phyloP scores from a whole-genome alignment of 2,888 invertebrate species.

The Ochropleura plecta region DNA sequence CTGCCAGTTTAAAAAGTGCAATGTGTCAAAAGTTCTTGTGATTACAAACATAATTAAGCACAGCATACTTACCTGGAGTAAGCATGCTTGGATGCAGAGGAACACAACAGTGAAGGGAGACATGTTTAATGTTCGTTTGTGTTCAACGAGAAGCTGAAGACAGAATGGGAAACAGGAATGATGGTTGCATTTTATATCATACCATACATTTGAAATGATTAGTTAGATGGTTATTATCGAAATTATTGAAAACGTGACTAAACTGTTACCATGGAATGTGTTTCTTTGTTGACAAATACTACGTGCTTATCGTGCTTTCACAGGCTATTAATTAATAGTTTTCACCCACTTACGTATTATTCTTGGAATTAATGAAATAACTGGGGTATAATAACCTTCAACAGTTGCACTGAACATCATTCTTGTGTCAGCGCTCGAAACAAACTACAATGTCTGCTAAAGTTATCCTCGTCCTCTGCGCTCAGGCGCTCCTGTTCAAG shows the following conservation, averaged over 20 bases:
- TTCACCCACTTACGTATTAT: neutral
- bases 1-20: no score
- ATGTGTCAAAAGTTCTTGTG: no score
- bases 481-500: slow-evolving; percentile 36
- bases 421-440: slow-evolving; percentile 37
- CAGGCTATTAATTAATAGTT: neutral
- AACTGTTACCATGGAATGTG: neutral
- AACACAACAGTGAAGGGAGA: slow-evolving; percentile 35
- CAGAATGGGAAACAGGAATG: neutral
- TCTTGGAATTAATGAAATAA: neutral
- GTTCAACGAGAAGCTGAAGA: neutral
- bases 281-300: neutral
- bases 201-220: neutral
- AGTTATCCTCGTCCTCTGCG: slow-evolving; percentile 66
- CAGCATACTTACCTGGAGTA: neutral
- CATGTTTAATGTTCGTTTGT: slow-evolving; percentile 39
- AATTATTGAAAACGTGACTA: neutral
- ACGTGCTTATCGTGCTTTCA: neutral
- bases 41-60: neutral
- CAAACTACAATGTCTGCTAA: slow-evolving; percentile 68
- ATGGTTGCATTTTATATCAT: neutral
- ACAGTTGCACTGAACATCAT: slow-evolving; percentile 17
- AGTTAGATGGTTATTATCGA: neutral
- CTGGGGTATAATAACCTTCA: slow-evolving; percentile 12
- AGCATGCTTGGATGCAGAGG: neutral